Base-by-base conservation (phyloP, 2,113 vertebrate genomes). In the Callipepla californica region DNA sequence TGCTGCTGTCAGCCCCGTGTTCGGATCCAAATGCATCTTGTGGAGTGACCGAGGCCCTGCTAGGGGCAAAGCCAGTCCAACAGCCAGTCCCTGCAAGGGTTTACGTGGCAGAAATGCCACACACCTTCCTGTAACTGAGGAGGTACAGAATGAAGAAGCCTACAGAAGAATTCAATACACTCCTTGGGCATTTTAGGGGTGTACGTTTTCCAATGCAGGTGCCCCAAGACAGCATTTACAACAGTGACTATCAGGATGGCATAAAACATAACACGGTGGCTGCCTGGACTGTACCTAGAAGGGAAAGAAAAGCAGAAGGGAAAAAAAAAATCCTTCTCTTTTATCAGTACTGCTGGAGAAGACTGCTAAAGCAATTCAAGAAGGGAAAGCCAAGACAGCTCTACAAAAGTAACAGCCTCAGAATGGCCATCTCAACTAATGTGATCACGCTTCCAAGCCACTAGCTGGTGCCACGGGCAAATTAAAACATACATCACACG, bases 1-100 rank as follows among this genome's bases (percentile, higher is more conserved):
- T 0, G 7, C 0, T 26, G 32, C 23, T 36, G 23, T 69, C 36
- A 82, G 26, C 22, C 40, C 23, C 20, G 1, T 2, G 28, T 12
- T 45, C 68, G 38, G 47, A 53, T 23, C 47, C 57, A 89, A 48
- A 73, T 8, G 7, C 0, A n/a, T 2, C 4, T 0, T 40, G 23
- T 34, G 21, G 17, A 70, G 74, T 14, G 32, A 72, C 48, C 45
- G 72, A 40, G 1, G 5, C 34, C 44, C 30, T 87, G 12, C 48
- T 5, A 48, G 9, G 11, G 25, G 16, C 53, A 75, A 79, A 85
- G 34, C 62, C 72, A 76, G 28, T 10, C 28, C 45, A 65, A 2
- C 32, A 61, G 55, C 47, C 40, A 9, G 40, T 55, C 21, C 19
- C 61, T 48, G 18, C 1, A 4, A 51, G 28, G 7, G 74, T 32